These are phyloP conservation scores for Drosophila rubida DNA, from an alignment of 2,888 invertebrate species.

Conservation along the genomic window DNA sequence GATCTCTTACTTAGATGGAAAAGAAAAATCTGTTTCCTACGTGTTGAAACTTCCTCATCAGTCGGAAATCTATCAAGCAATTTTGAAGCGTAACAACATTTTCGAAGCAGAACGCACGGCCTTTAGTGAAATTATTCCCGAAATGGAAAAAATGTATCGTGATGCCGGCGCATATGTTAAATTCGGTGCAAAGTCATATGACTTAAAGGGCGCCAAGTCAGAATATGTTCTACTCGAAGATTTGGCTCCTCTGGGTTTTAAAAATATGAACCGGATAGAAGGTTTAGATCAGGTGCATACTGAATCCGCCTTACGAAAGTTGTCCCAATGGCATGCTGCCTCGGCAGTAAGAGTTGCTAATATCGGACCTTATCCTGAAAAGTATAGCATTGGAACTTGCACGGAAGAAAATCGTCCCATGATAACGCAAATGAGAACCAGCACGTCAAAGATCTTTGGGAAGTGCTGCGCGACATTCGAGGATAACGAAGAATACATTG, in stretches of 20 bases:
- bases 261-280: conserved; percentile 68
- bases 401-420: conserved; percentile 43
- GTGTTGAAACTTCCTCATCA: conserved; percentile 65
- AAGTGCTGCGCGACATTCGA: conserved; percentile 47
- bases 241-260: conserved; percentile 63
- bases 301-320: conserved; percentile 64
- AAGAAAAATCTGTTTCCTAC: conserved; percentile 52
- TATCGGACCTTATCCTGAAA: conserved; percentile 54
- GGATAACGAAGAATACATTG: conserved; percentile 51
- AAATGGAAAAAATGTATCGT: conserved; percentile 73
- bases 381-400: conserved; percentile 29
- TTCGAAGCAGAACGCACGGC: conserved; percentile 76
- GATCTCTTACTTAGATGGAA: conserved; percentile 39
- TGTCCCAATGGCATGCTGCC: conserved; percentile 81
- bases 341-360: conserved; percentile 65
- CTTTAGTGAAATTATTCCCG: conserved; percentile 70
- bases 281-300: conserved; percentile 76
- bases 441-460: conserved; percentile 15
- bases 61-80: conserved; percentile 26
- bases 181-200: conserved; percentile 69
- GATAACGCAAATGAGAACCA: conserved; percentile 29
- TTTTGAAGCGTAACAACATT: conserved; percentile 49
- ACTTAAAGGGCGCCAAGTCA: conserved; percentile 44
- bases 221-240: conserved; percentile 74
- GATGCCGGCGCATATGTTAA: conserved; percentile 60